Conservation (phyloP, 2,113 vertebrate species). For the Muscicapa adusta region DNA sequence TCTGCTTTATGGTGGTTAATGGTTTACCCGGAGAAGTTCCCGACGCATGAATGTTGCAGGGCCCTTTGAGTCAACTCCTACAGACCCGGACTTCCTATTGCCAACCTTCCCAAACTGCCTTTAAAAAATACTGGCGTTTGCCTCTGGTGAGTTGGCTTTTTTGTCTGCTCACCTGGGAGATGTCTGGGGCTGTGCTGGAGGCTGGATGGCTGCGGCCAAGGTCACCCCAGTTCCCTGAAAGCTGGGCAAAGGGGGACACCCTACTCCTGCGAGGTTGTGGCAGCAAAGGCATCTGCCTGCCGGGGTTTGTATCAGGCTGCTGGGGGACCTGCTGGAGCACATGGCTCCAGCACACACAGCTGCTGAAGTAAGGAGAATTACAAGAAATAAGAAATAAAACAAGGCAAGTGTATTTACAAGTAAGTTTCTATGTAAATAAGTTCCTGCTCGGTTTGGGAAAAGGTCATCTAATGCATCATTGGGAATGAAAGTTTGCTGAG, state of each 20-base stretch:
- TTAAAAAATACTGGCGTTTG: background rate
- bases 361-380: background rate
- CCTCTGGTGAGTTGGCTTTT: background rate
- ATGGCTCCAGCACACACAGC: background rate
- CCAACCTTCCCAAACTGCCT: background rate
- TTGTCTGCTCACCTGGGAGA: background rate
- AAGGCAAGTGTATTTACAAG: background rate
- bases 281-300: background rate
- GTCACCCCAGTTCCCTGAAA: background rate
- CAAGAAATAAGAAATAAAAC: background rate
- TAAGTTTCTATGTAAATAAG: background rate
- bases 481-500: background rate
- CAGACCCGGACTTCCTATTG: background rate
- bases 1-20: constrained; percentile 26
- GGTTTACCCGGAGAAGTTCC: constrained; percentile 31
- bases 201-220: background rate
- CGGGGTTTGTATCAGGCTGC: background rate
- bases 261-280: background rate
- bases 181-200: background rate
- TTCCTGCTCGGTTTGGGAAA: background rate
- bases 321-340: background rate
- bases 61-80: background rate
- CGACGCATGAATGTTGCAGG: background rate
- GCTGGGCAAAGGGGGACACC: background rate
- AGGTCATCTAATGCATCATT: background rate